A percentile compares a stretch with the other conserved stretches of the same genome.
Evolutionary conservation across 1,140 invertebrate genomes (phyloP).

Genomic region (Planococcus citri): DNA sequence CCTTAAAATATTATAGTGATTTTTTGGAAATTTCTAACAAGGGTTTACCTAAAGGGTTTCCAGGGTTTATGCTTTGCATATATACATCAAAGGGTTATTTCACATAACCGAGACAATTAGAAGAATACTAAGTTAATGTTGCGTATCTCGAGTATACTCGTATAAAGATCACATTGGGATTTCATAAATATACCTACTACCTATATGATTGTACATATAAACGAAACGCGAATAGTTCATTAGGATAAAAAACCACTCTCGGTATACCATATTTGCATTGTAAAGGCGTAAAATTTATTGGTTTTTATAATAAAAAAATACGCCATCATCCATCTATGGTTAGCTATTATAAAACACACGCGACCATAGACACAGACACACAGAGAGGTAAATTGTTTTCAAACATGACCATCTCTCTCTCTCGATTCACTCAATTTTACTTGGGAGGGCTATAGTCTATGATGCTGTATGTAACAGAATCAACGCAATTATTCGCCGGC

Average conservation of each 20-base stretch:
- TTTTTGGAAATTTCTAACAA: background rate
- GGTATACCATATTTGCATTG: background rate
- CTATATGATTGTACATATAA: too few relatives aligned
- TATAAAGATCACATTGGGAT: background rate
- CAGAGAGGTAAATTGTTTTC: too few relatives aligned
- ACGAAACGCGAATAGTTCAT: background rate
- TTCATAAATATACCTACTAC: background rate
- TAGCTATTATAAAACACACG: too few relatives aligned
- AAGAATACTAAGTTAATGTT: background rate
- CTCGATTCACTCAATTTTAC: background rate
- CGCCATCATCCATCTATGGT: background rate
- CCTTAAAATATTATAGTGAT: background rate
- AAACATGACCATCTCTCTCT: background rate
- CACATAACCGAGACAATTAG: too few relatives aligned
- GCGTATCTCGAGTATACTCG: background rate
- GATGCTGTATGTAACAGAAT: too few relatives aligned
- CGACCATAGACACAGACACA: too few relatives aligned
- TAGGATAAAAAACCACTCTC: background rate
- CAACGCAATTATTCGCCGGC: background rate
- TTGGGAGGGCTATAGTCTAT: background rate
- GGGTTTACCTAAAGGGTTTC: too few relatives aligned
- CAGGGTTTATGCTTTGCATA: background rate
- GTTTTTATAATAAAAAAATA: background rate
- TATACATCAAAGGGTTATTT: background rate
- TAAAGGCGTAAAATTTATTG: background rate